Percentiles rank a stretch among this genome's conserved stretches.
These are phyloP conservation scores for Nematolebias whitei DNA, from an alignment of 2,113 vertebrate genomes.

Conservation along the genomic window DNA sequence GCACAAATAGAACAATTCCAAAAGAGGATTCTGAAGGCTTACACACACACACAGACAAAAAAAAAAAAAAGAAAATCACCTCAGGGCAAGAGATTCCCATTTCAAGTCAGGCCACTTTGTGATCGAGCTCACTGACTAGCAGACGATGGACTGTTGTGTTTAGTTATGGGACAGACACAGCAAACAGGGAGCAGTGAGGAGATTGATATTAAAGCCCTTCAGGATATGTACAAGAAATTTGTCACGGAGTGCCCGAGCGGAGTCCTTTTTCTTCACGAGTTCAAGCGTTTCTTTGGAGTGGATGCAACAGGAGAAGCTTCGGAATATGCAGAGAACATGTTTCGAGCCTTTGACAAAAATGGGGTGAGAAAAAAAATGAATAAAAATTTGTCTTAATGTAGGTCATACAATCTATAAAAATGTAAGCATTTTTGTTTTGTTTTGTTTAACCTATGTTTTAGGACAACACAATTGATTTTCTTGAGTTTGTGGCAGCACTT, in stretches of 20 bases:
- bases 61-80: too few species aligned
- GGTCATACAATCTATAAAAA: not conserved
- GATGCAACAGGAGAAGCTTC: constrained; percentile 72
- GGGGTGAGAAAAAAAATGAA: constrained; percentile 67
- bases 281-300: constrained; percentile 81
- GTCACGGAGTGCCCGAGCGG: constrained; percentile 78
- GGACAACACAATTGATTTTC: constrained; percentile 83
- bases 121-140: not conserved
- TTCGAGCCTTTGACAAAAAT: constrained; percentile 80
- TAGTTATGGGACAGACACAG: constrained; percentile 74
- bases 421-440: not conserved
- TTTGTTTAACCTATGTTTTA: constrained; percentile 35
- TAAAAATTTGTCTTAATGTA: fast-evolving
- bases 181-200: constrained; percentile 50
- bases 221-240: constrained; percentile 82
- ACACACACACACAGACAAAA: too few species aligned
- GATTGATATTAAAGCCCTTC: constrained; percentile 73
- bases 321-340: constrained; percentile 77
- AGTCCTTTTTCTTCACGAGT: constrained; percentile 77
- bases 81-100: not conserved
- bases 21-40: constrained; percentile 37
- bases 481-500: constrained; percentile 80
- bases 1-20: constrained; percentile 8
- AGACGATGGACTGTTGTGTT: constrained; percentile 23
- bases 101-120: not conserved